These are phyloP conservation scores for Luperina nickerlii DNA, from an alignment of 2,888 invertebrate species.

Conservation along the genomic window DNA sequence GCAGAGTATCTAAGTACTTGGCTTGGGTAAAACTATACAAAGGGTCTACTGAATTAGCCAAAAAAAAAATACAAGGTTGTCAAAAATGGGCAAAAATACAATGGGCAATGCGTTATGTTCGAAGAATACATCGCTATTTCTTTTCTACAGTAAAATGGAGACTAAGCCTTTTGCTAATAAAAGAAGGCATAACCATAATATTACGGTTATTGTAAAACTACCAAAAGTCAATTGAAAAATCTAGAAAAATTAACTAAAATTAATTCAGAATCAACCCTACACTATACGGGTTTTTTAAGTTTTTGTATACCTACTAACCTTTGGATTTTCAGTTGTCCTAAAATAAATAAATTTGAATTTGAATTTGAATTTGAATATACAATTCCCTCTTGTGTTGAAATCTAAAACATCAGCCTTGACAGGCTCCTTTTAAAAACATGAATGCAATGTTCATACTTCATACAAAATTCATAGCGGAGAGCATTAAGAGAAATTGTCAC, in stretches of 20 bases:
- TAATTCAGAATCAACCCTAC: background rate
- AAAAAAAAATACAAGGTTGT: background rate
- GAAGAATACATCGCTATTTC: background rate
- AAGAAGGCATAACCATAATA: background rate
- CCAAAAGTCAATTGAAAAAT: background rate
- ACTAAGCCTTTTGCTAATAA: background rate
- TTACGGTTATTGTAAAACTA: background rate
- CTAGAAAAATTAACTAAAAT: background rate
- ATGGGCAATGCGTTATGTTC: background rate
- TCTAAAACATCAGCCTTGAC: slow-evolving; percentile 5
- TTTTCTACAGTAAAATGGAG: background rate
- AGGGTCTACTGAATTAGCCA: background rate
- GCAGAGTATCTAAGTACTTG: background rate
- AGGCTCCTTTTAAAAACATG: slow-evolving; percentile 38
- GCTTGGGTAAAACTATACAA: background rate
- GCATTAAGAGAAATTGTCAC: slow-evolving; percentile 37
- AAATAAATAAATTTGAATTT: no score
- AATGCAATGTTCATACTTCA: slow-evolving; percentile 47
- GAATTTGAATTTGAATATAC: no score
- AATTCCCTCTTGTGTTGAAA: background rate
- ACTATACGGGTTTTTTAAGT: no score
- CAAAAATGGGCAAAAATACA: background rate
- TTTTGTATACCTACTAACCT: no score
- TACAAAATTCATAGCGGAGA: slow-evolving; percentile 43
- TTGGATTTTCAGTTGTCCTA: no score